phyloP scores from a whole-genome alignment of 2,113 vertebrate species.

The Aptenodytes patagonicus region DNA sequence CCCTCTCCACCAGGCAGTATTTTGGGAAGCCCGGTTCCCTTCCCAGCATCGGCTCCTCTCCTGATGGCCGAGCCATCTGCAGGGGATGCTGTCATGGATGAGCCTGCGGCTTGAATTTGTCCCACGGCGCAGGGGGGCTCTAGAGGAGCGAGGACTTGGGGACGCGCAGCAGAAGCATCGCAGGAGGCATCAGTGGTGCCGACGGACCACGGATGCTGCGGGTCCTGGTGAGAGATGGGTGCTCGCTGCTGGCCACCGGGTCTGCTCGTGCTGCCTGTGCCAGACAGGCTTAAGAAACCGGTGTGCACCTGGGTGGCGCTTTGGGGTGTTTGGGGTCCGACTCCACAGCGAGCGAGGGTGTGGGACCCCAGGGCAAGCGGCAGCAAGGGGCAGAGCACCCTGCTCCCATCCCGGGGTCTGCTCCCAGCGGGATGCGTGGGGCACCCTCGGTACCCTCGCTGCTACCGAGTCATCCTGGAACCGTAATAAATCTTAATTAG shows the following conservation, averaged over 20 bases:
- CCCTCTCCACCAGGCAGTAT: accelerated
- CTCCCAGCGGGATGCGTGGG: background rate
- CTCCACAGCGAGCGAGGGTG: accelerated
- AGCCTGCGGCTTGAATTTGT: background rate
- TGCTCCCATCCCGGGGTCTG: accelerated
- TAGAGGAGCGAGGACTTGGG: background rate
- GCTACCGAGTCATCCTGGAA: background rate
- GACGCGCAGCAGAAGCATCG: background rate
- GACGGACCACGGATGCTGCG: accelerated
- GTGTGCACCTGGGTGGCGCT: background rate
- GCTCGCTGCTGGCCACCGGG: accelerated
- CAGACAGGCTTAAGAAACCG: background rate
- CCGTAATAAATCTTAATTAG: background rate
- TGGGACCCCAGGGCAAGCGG: background rate
- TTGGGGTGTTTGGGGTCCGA: background rate
- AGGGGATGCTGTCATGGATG: accelerated
- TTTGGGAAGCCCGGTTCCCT: background rate
- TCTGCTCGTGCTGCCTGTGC: background rate
- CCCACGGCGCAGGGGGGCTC: accelerated
- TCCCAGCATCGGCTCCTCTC: background rate
- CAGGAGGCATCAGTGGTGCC: accelerated
- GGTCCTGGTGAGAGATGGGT: background rate
- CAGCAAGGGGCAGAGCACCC: background rate
- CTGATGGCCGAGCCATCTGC: accelerated
- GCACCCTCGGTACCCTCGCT: background rate